Evolutionary conservation across 2,888 invertebrate genomes (phyloP).

Genomic region (Scrobipalpa atriplicella): DNA sequence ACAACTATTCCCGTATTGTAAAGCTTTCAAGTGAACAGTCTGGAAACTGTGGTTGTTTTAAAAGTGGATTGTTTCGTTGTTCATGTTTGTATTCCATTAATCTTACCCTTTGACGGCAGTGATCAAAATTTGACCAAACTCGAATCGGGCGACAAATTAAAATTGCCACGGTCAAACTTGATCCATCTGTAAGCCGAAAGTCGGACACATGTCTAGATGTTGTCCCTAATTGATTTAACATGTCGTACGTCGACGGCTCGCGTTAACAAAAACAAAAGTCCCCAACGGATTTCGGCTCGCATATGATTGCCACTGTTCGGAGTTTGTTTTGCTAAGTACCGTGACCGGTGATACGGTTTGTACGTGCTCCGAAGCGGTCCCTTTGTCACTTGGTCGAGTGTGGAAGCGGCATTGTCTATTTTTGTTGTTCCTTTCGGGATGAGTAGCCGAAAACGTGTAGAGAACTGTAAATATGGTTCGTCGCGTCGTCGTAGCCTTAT

Average conservation of each 20-base stretch:
- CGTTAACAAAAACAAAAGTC: constrained; percentile 60
- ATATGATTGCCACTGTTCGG: constrained; percentile 64
- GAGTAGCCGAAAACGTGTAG: constrained; percentile 25
- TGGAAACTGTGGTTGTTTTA: background rate
- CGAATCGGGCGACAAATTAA: constrained; percentile 15
- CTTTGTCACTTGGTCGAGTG: constrained; percentile 67
- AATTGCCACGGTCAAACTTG: constrained; percentile 18
- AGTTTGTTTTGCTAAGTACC: constrained; percentile 75
- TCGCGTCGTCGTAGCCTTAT: background rate
- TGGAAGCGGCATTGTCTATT: constrained; percentile 31
- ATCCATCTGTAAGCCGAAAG: constrained; percentile 21
- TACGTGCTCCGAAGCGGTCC: constrained; percentile 66
- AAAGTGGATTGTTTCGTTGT: background rate
- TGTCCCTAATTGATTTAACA: constrained; percentile 72
- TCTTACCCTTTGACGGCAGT: background rate
- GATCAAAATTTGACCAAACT: constrained; percentile 1
- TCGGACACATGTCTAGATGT: constrained; percentile 46
- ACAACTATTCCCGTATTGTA: background rate
- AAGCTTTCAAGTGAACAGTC: constrained; percentile 2
- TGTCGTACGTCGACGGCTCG: constrained; percentile 54
- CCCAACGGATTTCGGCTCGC: constrained; percentile 57
- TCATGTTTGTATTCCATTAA: background rate
- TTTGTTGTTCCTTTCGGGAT: constrained; percentile 30
- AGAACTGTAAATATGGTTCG: constrained; percentile 24
- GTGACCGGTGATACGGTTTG: constrained; percentile 56